A percentile compares a stretch with the other conserved stretches of the same genome.
Evolutionary conservation across 1,140 invertebrate genomes (phyloP).

Genomic region (Drosophila melanica): DNA sequence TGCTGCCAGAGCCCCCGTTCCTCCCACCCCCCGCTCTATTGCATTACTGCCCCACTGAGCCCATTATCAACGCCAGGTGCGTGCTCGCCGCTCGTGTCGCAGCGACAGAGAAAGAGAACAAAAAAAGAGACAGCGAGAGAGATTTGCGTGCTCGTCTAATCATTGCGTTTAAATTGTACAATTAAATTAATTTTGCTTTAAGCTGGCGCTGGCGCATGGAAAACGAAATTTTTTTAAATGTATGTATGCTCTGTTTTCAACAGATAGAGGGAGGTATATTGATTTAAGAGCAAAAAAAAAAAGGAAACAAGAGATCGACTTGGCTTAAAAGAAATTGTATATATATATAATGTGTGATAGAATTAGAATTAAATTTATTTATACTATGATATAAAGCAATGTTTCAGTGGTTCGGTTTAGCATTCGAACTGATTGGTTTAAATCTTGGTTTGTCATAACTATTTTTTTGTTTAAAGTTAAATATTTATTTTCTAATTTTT

Average conservation of each 20-base stretch:
- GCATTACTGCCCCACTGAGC: constrained; percentile 5
- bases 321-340: no score
- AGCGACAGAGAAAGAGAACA: neutral
- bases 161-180: constrained; percentile 72
- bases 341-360: no score
- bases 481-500: no score
- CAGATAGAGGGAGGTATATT: neutral
- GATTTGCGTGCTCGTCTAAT: constrained; percentile 42
- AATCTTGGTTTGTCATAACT: no score
- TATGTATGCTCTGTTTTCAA: neutral
- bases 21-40: neutral
- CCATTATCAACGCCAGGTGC: constrained; percentile 74
- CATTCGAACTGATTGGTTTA: no score
- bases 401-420: no score
- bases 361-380: no score
- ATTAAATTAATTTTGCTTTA: constrained; percentile 69
- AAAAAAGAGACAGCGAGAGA: neutral
- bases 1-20: no score
- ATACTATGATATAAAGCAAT: no score
- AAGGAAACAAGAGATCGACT: no score
- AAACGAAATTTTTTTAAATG: constrained; percentile 2
- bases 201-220: constrained; percentile 43
- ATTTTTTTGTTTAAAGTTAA: no score
- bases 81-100: constrained; percentile 66
- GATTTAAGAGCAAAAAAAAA: no score